Percentiles rank a stretch among this genome's conserved stretches.
These are phyloP conservation scores for Zosterops hypoxanthus DNA, from an alignment of 2,113 vertebrate species.

Conservation along the genomic window DNA sequence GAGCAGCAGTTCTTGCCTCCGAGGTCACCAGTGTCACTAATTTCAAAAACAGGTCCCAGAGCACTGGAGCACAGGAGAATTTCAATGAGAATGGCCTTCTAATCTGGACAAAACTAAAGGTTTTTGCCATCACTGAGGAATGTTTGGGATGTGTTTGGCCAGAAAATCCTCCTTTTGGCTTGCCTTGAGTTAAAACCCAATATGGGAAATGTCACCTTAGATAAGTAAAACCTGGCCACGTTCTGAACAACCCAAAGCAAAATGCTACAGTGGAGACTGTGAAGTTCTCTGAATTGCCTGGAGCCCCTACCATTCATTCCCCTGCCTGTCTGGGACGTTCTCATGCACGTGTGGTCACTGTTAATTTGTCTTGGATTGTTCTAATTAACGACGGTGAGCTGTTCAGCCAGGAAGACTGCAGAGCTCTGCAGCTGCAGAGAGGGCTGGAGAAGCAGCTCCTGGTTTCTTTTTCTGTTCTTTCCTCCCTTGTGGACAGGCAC, in stretches of 20 bases:
- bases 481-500: slow-evolving; percentile 21
- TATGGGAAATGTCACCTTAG: background rate
- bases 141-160: background rate
- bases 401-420: background rate
- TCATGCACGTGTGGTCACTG: slow-evolving; percentile 2
- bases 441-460: background rate
- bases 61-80: background rate
- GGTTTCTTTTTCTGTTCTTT: background rate
- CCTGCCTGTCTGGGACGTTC: background rate
- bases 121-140: background rate
- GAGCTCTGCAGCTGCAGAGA: background rate
- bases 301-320: background rate
- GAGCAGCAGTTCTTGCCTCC: background rate
- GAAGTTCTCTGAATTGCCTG: background rate
- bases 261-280: background rate
- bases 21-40: background rate
- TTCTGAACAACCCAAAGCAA: background rate
- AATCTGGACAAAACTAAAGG: background rate
- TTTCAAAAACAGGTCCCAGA: background rate
- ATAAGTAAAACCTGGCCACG: background rate
- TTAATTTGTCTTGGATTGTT: slow-evolving; percentile 44
- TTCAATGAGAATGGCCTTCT: background rate
- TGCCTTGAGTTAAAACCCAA: background rate
- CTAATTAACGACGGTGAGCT: background rate
- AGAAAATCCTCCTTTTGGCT: background rate